phyloP scores from a whole-genome alignment of 2,113 vertebrate genomes.

The Cardinalis cardinalis region DNA sequence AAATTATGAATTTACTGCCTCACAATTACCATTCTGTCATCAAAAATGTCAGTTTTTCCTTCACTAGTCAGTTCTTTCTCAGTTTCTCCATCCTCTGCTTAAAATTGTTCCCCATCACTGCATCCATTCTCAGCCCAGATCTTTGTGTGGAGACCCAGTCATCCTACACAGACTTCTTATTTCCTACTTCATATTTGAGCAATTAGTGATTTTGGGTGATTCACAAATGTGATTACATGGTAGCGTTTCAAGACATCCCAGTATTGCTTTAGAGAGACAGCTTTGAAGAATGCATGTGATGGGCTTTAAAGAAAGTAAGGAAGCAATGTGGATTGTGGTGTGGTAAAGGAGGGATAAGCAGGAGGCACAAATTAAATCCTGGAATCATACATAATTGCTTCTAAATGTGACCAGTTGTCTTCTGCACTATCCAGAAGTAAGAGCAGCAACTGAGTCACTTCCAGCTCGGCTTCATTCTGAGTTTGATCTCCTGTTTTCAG shows the following conservation, averaged over 20 bases:
- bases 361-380: neutral
- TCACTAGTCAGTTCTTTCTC: neutral
- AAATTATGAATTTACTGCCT: neutral
- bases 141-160: neutral
- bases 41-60: neutral
- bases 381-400: neutral
- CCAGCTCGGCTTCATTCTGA: neutral
- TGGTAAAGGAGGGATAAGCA: neutral
- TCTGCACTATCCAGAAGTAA: neutral
- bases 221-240: neutral
- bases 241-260: neutral
- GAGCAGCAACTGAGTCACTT: rapidly evolving
- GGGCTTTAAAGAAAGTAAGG: neutral
- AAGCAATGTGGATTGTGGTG: neutral
- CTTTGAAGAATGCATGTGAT: neutral
- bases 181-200: neutral
- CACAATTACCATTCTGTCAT: neutral
- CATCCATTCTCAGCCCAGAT: neutral
- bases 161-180: neutral
- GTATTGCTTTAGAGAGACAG: neutral
- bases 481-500: neutral
- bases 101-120: neutral
- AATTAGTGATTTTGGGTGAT: neutral
- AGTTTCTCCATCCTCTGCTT: neutral
- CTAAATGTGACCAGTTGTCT: neutral